Evolutionary conservation across 2,888 invertebrate species (phyloP), one percentile per base, ranked within the genome.

Genomic region (Callimorpha dominula): DNA sequence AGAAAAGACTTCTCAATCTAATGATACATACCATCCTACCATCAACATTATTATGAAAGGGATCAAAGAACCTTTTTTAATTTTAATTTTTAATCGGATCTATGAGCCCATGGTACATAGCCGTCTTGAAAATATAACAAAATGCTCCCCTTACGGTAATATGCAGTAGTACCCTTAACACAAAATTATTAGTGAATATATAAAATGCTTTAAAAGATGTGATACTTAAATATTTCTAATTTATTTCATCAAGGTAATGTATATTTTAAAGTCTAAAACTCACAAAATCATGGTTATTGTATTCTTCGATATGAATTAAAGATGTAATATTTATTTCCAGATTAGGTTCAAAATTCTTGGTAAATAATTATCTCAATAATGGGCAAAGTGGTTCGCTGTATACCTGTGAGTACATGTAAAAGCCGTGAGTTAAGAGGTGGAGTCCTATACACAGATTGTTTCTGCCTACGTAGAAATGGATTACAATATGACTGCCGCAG

Each of bases 391-490:
- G 17, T 52, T 60, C 40, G 57, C 11, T 72, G 71, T 50, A 68
- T 74, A 46, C 82, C 87, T 17, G 54, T 89, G 4, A 83, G 73
- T 20, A 3, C 73, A 7, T 86, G 88, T 76, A 93, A 87, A 79
- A 96, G 96, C 80, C 93, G 96, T 14, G 96, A 96, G 79, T 89
- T 96, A 40, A 91, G 96, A 65, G 96, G 95, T 11, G 93, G 96
- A 40, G 85, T 95, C 64, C 86, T 96, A 14, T 95, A 94, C 75
- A 95, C 94, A 0, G 96, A 96, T 73, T 96, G 96, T 79, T 91
- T 91, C 77, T 96, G 96, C 79, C 90, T 96, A 54, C 95, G 96
- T 46, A 91, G 96, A 72, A 96, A 96, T 80, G 96, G 96, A 0
- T 87, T 96, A 49, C 96, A 96, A 82, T 95, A 96, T 76, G 95